phyloP scores from a whole-genome alignment of 2,888 invertebrate species.

The Apotomis capreana region DNA sequence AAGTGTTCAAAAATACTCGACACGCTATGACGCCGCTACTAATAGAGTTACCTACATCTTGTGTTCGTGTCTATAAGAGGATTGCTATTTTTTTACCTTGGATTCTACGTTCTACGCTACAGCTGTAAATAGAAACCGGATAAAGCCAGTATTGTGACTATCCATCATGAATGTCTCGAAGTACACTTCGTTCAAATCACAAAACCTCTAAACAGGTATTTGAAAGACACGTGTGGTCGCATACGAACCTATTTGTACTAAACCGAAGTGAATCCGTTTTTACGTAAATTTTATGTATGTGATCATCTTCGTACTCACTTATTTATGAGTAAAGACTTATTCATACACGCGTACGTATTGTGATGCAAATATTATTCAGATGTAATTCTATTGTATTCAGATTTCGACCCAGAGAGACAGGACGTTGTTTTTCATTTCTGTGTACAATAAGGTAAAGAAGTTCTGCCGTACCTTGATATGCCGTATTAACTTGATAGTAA shows the following conservation, averaged over 20 bases:
- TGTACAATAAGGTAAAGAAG: constrained; percentile 27
- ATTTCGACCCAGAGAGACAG: constrained; percentile 50
- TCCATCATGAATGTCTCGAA: constrained; percentile 13
- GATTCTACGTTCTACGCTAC: neutral
- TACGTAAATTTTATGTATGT: constrained; percentile 33
- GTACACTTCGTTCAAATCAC: neutral
- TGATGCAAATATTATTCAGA: constrained; percentile 41
- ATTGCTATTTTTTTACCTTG: constrained; percentile 16
- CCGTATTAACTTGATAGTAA: too few relatives aligned
- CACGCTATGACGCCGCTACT: neutral
- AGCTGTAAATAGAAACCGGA: constrained; percentile 20
- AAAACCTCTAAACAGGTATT: constrained; percentile 11
- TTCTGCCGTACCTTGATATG: neutral
- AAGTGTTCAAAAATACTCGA: neutral
- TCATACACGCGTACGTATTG: constrained; percentile 37
- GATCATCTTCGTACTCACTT: constrained; percentile 26
- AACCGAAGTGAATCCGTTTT: constrained; percentile 28
- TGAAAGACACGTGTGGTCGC: too few relatives aligned
- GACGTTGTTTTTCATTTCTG: constrained; percentile 30
- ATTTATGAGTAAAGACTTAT: constrained; percentile 25
- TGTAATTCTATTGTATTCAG: constrained; percentile 57
- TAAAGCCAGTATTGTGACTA: constrained; percentile 9
- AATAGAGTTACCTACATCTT: neutral
- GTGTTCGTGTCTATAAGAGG: constrained; percentile 1
- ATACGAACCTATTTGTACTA: neutral